These are phyloP conservation scores for Syndactyla subalaris DNA, from an alignment of 2,797 vertebrate species.

Conservation along the genomic window DNA sequence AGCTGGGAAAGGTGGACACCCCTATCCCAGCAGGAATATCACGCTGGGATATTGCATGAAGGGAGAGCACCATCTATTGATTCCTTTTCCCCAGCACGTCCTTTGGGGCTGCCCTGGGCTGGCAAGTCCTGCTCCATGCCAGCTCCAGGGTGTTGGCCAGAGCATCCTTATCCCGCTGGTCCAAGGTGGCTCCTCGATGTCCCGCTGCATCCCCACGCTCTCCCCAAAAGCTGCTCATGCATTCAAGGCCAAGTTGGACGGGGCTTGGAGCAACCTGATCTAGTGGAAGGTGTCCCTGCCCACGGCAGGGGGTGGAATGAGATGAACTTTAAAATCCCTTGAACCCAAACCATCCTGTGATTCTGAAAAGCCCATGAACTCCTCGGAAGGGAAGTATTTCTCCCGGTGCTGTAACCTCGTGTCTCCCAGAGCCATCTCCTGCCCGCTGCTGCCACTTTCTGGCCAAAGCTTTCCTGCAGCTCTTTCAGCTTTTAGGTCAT, in stretches of 20 bases:
- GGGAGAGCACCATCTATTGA: slow-evolving; percentile 44
- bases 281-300: accelerated
- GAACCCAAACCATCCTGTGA: not conserved
- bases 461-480: not conserved
- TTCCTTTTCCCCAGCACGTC: not conserved
- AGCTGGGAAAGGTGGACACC: not conserved
- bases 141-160: accelerated
- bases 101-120: accelerated
- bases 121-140: not conserved
- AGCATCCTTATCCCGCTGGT: accelerated
- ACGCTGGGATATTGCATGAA: accelerated
- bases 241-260: accelerated
- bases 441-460: not conserved
- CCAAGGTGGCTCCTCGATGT: accelerated
- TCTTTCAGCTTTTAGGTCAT: not conserved
- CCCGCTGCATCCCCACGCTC: accelerated
- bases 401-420: accelerated
- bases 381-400: accelerated
- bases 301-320: accelerated
- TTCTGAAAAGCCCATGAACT: accelerated
- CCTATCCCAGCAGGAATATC: not conserved
- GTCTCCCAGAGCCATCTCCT: not conserved
- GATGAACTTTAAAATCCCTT: not conserved
- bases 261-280: not conserved
- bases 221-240: not conserved